These are phyloP conservation scores for Gobionotothen gibberifrons DNA, from an alignment of 2,797 vertebrate species.

Conservation along the genomic window DNA sequence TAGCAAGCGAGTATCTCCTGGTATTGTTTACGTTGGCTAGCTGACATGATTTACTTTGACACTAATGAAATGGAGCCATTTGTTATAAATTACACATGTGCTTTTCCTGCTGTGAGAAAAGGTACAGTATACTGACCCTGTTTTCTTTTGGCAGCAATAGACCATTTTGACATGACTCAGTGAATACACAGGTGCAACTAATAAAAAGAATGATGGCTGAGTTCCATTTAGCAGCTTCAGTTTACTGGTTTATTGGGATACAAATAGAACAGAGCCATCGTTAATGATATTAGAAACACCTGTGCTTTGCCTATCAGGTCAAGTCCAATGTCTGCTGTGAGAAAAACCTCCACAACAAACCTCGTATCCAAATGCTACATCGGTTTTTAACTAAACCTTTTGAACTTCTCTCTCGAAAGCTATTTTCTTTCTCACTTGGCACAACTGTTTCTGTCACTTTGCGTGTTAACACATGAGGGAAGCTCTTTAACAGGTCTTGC, in stretches of 20 bases:
- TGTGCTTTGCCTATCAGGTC: neutral
- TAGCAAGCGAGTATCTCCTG: neutral
- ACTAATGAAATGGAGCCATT: conserved; percentile 1
- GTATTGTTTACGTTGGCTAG: neutral
- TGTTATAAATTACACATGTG: conserved; percentile 17
- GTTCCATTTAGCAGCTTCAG: neutral
- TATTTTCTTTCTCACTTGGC: neutral
- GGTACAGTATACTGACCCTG: neutral
- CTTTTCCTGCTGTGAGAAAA: conserved; percentile 5
- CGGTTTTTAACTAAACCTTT: neutral
- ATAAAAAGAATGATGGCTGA: conserved; percentile 1
- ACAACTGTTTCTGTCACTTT: neutral
- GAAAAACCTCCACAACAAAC: too few species aligned
- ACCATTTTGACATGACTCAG: conserved; percentile 3
- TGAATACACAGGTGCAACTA: neutral
- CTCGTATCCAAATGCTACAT: neutral
- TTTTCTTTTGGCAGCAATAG: neutral
- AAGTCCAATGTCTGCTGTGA: too few species aligned
- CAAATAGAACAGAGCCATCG: too few species aligned
- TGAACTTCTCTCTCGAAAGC: too few species aligned
- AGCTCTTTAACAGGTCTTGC: neutral
- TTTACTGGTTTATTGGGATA: too few species aligned
- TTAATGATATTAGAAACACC: neutral
- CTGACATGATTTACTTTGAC: conserved; percentile 16
- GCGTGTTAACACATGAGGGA: neutral